These are phyloP conservation scores for Boloria selene DNA, from an alignment of 2,888 invertebrate genomes.

Conservation along the genomic window DNA sequence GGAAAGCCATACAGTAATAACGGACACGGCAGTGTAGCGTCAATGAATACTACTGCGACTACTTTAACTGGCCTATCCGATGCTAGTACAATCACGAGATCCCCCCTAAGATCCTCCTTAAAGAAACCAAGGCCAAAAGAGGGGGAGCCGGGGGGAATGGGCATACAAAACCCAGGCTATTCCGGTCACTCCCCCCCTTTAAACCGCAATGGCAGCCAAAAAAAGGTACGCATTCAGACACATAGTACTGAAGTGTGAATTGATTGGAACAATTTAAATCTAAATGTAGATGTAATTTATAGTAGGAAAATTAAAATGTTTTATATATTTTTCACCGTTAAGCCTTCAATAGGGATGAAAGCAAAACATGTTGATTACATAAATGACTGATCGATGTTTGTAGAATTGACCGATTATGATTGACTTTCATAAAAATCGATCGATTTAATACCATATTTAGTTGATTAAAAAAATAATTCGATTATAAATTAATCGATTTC, in stretches of 20 bases:
- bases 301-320: no score
- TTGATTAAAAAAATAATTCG: background rate
- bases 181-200: constrained; percentile 92
- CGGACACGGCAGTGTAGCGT: constrained; percentile 86
- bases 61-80: constrained; percentile 82
- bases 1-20: constrained; percentile 89
- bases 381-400: constrained; percentile 1
- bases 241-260: constrained; percentile 93
- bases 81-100: constrained; percentile 71
- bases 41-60: constrained; percentile 88
- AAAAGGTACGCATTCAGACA: constrained; percentile 95
- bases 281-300: no score
- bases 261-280: background rate
- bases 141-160: constrained; percentile 81
- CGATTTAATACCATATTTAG: no score
- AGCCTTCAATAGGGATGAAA: no score
- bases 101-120: constrained; percentile 86
- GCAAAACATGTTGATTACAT: no score
- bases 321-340: no score
- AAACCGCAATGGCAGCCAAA: constrained; percentile 92
- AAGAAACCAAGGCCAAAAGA: constrained; percentile 88
- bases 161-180: constrained; percentile 93
- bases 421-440: background rate
- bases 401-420: background rate
- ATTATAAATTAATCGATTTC: background rate